Base-by-base conservation (phyloP, 2,797 vertebrate genomes). In the Oophaga sylvatica region DNA sequence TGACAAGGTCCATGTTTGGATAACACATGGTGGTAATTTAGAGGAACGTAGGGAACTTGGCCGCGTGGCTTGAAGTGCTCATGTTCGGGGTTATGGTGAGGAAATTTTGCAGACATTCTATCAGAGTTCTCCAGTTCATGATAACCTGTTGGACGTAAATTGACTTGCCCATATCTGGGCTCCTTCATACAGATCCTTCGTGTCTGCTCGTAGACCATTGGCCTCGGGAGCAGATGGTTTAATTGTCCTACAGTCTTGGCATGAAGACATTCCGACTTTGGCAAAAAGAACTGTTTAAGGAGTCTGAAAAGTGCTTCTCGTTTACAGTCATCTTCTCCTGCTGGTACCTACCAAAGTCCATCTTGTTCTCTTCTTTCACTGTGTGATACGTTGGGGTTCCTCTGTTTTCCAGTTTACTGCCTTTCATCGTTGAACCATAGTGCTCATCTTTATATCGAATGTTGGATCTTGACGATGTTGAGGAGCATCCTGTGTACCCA, bases 1-100 rank as follows among this genome's bases (percentile, higher is more conserved):
- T 94, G 95, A 90, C 96, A 94, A 0, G 96, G 91, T 5, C 93
- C 90, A 0, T 96, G 96, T 81, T 97, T 97, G 77, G 96, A 93
- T 91, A 97, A 91, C 81, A 97, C 94, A 45, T 96, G 96, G 90
- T 96, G 96, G 84, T 98, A 96, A 91, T 97, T 98, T 83, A 97
- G 92, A 88, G 97, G 95, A 92, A 96, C 94, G 1, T 96, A 96
- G 0, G 96, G 95, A 20, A 95, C 91, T 88, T 96, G 97, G 10
- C 94, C 91, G 0, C 94, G 83, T 29, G 94, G 86, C 80, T 92
- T 93, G 87, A 92, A 88, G 0, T 91, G 93, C 60, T 96, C 94
- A 0, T 93, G 91, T 9, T 91, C 93, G 0, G 91, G 76, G 81
- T 90, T 91, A 11, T 92, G 91, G 88, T 93, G 92, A 22, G 91